A percentile compares a stretch with the other conserved stretches of the same genome.
phyloP scores from a whole-genome alignment of 2,113 vertebrate genomes.

The Nothobranchius kuhntae region DNA sequence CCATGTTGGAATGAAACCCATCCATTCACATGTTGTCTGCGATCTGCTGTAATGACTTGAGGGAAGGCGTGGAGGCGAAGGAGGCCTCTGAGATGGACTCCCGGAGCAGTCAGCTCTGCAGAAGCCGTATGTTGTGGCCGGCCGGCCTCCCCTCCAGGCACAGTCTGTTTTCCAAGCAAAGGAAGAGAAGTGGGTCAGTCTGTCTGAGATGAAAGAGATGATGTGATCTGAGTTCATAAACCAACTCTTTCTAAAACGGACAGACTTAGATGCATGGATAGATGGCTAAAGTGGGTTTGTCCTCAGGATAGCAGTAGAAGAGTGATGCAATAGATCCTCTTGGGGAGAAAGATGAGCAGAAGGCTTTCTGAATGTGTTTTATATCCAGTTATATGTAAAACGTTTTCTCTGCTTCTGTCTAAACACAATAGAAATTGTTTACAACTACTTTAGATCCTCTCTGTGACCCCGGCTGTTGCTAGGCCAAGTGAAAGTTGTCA shows the following conservation, averaged over 20 bases:
- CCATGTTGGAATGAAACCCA: conserved; percentile 58
- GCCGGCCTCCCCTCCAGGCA: conserved; percentile 61
- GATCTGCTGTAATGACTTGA: conserved; percentile 67
- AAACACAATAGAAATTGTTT: conserved; percentile 38
- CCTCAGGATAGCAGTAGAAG: conserved; percentile 38
- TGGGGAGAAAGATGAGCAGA: conserved; percentile 39
- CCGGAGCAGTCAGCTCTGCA: conserved; percentile 70
- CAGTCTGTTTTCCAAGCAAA: conserved; percentile 52
- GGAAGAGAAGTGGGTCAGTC: conserved; percentile 71
- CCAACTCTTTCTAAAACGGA: not conserved
- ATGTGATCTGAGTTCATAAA: conserved; percentile 22
- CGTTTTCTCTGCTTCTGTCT: conserved; percentile 25
- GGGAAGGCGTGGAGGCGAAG: conserved; percentile 49
- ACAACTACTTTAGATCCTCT: conserved; percentile 29
- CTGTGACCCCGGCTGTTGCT: conserved; percentile 15
- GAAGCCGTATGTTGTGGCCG: conserved; percentile 59
- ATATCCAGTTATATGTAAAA: conserved; percentile 44
- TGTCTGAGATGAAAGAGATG: conserved; percentile 54
- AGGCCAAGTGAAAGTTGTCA: not conserved
- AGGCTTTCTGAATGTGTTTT: conserved; percentile 35
- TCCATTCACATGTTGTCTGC: conserved; percentile 55
- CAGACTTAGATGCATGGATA: conserved; percentile 10
- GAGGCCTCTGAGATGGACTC: conserved; percentile 50
- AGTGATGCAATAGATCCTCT: conserved; percentile 61
- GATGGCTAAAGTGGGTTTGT: conserved; percentile 38